These are phyloP conservation scores for Benthosema pterotum DNA, from an alignment of 2,797 vertebrate species.

Conservation along the genomic window DNA sequence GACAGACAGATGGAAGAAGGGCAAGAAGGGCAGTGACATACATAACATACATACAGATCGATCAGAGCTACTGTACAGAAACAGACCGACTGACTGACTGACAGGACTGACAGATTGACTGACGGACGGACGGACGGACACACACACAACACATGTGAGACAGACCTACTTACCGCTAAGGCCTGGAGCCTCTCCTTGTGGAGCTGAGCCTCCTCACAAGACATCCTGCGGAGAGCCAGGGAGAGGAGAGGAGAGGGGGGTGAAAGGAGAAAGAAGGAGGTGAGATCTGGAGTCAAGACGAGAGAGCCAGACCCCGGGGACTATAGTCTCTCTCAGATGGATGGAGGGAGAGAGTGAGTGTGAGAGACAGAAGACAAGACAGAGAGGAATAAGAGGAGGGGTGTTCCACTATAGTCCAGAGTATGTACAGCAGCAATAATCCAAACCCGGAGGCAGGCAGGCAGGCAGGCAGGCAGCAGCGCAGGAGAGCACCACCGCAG, in stretches of 20 bases:
- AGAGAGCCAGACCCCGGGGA: too few relatives aligned
- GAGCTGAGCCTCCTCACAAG: conserved; percentile 96
- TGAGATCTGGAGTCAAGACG: not conserved
- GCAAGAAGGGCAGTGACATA: not conserved
- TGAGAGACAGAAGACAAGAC: conserved; percentile 48
- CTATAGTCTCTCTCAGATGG: not conserved
- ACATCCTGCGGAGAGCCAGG: conserved; percentile 90
- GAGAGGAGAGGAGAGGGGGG: conserved; percentile 42
- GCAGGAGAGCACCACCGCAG: conserved; percentile 44
- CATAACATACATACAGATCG: too few relatives aligned
- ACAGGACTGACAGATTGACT: conserved; percentile 28
- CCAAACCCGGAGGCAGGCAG: too few relatives aligned
- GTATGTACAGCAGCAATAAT: too few relatives aligned
- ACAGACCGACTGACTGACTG: not conserved
- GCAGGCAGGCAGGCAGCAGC: conserved; percentile 18
- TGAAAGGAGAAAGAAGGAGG: conserved; percentile 56
- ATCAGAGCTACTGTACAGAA: not conserved
- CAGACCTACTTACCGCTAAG: conserved; percentile 91
- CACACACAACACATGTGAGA: conserved; percentile 27
- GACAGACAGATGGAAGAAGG: not conserved
- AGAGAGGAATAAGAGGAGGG: conserved; percentile 38
- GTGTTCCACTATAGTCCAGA: too few relatives aligned
- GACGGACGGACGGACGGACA: not conserved
- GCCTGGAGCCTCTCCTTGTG: conserved; percentile 98
- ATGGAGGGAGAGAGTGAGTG: conserved; percentile 7